A percentile compares a stretch with the other conserved stretches of the same genome.
Conservation (phyloP, 37 sponge, comb jelly and placozoan genomes). For the Cladorhizidae sp. region DNA sequence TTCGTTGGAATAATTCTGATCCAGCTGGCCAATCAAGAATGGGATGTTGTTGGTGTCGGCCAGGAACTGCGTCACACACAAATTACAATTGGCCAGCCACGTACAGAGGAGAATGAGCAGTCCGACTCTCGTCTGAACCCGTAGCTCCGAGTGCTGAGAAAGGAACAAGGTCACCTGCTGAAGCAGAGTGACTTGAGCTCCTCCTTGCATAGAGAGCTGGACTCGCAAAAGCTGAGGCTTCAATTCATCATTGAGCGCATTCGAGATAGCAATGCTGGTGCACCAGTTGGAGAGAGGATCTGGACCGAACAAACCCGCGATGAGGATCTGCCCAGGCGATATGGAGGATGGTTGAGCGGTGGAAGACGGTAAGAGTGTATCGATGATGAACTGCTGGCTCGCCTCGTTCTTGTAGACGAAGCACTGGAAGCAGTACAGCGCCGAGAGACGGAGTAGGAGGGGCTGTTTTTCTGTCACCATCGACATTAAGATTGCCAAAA, state of each 20-base stretch:
- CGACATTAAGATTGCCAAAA: conserved; percentile 86
- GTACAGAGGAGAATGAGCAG: conserved; percentile 77
- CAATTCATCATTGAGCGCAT: conserved; percentile 46
- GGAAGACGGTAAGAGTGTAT: conserved; percentile 86
- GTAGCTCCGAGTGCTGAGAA: conserved; percentile 38
- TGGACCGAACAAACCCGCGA: conserved; percentile 86
- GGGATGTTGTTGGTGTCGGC: conserved; percentile 69
- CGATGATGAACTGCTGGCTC: conserved; percentile 79
- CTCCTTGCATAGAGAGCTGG: conserved; percentile 81
- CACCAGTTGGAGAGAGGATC: conserved; percentile 84
- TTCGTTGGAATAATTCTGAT: conserved; percentile 58
- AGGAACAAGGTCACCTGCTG: conserved; percentile 72
- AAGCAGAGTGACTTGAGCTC: conserved; percentile 71
- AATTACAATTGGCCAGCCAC: conserved; percentile 77
- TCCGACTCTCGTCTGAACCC: conserved; percentile 66
- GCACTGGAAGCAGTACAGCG: conserved; percentile 93
- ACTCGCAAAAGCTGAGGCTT: conserved; percentile 85
- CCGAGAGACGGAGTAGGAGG: conserved; percentile 65
- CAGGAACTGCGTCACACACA: conserved; percentile 81
- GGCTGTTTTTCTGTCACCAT: conserved; percentile 95
- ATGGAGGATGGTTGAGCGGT: conserved; percentile 50
- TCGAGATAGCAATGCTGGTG: conserved; percentile 61
- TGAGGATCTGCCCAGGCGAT: conserved; percentile 90
- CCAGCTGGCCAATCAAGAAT: conserved; percentile 69
- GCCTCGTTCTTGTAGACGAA: conserved; percentile 77